Evolutionary conservation across 2,888 invertebrate genomes (phyloP), one percentile per base, ranked within the genome.

Genomic region (Pachliopta kotzebuea): DNA sequence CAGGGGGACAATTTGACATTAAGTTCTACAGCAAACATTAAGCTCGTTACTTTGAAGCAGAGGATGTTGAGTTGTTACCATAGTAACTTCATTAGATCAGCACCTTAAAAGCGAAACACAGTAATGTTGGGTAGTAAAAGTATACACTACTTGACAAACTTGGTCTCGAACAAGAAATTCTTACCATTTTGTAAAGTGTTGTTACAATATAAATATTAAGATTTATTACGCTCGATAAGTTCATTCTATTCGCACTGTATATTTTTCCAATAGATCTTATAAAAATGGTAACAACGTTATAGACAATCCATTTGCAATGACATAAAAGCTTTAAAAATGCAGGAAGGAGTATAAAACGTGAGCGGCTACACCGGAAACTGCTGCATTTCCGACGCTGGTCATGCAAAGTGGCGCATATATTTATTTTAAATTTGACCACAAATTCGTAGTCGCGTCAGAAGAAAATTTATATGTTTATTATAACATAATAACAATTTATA

Each of bases 271-370:
- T 20, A 8, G n/a, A 2, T 9, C 50, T 21, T 14, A 7, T 21
- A 52, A 21, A 50, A 53, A 53, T 57, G 18, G 11, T 31, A 53
- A 45, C n/a, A 58, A 58, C 37, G 45, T 45, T 26, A 57, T 58
- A 56, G 24, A 53, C 18, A 53, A 58, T 56, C 53, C 60, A 65
- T 56, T 60, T 56, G 42, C 60, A 64, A 60, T 4, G 29, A 57
- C 29, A 49, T 65, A 53, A 53, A 65, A 54, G 65, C 61, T 61
- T 42, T 54, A 18, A 54, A 61, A 65, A 61, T 65, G 45, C 45
- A 65, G 65, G 65, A 65, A 61, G 61, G 61, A 54, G 29, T 17
- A 65, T 61, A 61, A 61, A 65, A 65, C 45, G 57, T 21, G 65
- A 61, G 60, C 65, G 54, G 31, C 56, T 61, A 54, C n/a, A 53